phyloP scores from a whole-genome alignment of 2,113 vertebrate genomes.

The Anarhynchus alexandrinus region DNA sequence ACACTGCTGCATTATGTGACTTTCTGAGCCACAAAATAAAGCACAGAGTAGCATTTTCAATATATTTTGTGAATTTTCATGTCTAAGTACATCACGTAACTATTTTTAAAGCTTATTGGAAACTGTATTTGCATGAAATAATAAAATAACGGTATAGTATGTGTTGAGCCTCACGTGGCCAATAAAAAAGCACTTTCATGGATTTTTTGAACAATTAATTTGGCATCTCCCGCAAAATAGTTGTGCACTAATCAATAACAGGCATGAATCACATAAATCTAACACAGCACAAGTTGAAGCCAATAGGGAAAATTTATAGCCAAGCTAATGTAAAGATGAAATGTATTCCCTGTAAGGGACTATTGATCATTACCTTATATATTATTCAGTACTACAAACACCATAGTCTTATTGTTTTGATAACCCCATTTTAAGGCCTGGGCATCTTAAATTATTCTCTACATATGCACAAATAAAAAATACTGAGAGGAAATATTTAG shows the following conservation, averaged over 20 bases:
- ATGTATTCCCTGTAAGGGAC: constrained; percentile 32
- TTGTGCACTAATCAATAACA: constrained; percentile 43
- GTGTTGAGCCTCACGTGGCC: constrained; percentile 44
- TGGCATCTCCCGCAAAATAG: constrained; percentile 62
- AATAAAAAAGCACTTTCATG: constrained; percentile 71
- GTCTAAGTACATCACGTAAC: background rate
- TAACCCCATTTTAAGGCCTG: background rate
- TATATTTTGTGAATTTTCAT: background rate
- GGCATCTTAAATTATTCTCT: constrained; percentile 17
- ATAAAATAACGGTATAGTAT: constrained; percentile 14
- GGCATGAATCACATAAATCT: constrained; percentile 44
- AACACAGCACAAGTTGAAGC: constrained; percentile 30
- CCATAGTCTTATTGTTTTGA: background rate
- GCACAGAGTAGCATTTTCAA: background rate
- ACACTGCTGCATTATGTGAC: background rate
- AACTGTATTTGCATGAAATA: constrained; percentile 47
- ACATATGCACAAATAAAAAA: background rate
- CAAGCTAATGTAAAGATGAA: constrained; percentile 33
- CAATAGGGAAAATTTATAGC: constrained; percentile 38
- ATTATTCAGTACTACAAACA: constrained; percentile 53
- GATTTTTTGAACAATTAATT: constrained; percentile 73
- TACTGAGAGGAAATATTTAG: background rate
- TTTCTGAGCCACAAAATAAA: constrained; percentile 13
- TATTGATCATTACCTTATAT: constrained; percentile 49
- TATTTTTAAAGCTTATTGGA: constrained; percentile 41